Base-by-base conservation (phyloP, 2,797 vertebrate species). In the Gorsachius magnificus region DNA sequence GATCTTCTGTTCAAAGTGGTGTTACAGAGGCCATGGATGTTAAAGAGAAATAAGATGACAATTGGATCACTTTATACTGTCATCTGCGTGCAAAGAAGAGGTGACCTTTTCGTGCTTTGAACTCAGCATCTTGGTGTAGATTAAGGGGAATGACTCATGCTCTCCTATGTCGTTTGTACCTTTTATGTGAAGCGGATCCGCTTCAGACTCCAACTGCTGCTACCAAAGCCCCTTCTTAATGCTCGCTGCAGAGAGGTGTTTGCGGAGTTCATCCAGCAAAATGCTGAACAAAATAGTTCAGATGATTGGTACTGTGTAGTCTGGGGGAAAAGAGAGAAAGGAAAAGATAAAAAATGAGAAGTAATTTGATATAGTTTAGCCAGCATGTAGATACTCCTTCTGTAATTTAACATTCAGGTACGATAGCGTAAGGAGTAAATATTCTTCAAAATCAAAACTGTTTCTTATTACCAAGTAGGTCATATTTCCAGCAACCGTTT, bases 391-490 rank as follows among this genome's bases (percentile, higher is more conserved):
- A 22, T 46, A 72, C 22, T 90, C 56, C 69, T 85, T 81, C 85
- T 68, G 20, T 71, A 95, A 94, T 83, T 95, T 89, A 84, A 89
- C 95, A 96, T 94, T 90, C 36, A 75, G 64, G 77, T 96, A 60
- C 11, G 22, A 94, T 57, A 96, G 61, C 71, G 48, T 66, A 94
- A 92, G 65, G 87, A 95, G 92, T 56, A 96, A 96, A 96, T 56
- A 85, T 46, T 77, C 65, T 93, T 92, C 57, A 75, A 92, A 95
- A 97, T 82, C 51, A 86, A 89, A 96, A 86, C 61, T 61, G 48
- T 64, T 95, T 93, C 87, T 81, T 97, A 87, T 93, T 85, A 93
- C 66, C 74, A 95, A 97, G 92, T 85, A 92, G 97, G 95, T 98
- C 93, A 81, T 63, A 95, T 95, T 95, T 96, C 91, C 53, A 92